Evolutionary conservation across 2,113 vertebrate species (phyloP), one percentile per base, ranked within the genome.

Genomic region (Columba livia): DNA sequence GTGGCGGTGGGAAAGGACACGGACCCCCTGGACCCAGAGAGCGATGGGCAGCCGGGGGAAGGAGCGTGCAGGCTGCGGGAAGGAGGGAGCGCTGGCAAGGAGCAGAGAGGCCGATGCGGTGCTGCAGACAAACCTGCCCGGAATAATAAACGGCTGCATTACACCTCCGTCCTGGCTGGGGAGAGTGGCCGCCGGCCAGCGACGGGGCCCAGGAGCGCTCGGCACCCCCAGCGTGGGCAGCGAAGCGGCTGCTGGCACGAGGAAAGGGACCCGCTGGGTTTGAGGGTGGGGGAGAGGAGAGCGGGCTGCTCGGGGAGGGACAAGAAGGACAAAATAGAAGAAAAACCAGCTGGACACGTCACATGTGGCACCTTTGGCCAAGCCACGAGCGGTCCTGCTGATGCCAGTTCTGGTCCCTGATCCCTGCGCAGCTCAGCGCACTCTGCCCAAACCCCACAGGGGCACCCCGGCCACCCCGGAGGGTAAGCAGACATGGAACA

Each of bases 81-180:
- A 86, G 90, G 83, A 93, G 85, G 65, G 25, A 93, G 87, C 42
- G 54, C 90, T 60, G 96, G 81, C 48, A 16, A 88, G 94, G 20
- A 96, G 88, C 84, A 1, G 83, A 17, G 24, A 79, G 93, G 95
- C 84, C 53, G 40, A 82, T n/a, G 70, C 40, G 86, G 92, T 95
- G 66, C 97, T 89, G 95, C 95, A 96, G 97, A 78, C 73, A 57
- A 97, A 98, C 97, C 92, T 97, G 98, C 95, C 94, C 93, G 14
- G 96, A 98, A 98, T 95, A 96, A 89, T 96, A 97, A 98, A 95
- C 31, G 77, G 71, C 93, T 66, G 57, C 44, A 32, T 50, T 23
- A 84, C 87, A 74, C 73, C 89, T 85, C 79, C 1, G 77, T 80
- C 97, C 89, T 91, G 95, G 26, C 60, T 65, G 79, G 78, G 81